These are phyloP conservation scores for Leptinotarsa texana DNA, from an alignment of 1,140 invertebrate species.

Conservation along the genomic window DNA sequence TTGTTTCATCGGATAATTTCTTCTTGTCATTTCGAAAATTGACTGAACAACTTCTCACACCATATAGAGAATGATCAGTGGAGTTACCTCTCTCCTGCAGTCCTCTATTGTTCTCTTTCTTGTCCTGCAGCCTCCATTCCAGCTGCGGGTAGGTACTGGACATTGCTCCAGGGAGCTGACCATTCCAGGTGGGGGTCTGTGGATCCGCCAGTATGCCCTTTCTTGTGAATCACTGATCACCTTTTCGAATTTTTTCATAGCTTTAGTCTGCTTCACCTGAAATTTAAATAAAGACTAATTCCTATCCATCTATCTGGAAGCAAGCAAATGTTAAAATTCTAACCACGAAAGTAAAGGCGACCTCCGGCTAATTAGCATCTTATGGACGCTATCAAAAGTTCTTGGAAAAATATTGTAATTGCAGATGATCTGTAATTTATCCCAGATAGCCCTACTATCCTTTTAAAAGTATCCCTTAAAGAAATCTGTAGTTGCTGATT, in stretches of 20 bases:
- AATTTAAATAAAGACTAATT: conserved; percentile 4
- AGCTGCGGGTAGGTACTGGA: conserved; percentile 75
- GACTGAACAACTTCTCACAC: not conserved
- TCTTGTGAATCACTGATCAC: conserved; percentile 95
- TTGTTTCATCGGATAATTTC: no score
- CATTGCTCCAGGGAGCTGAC: conserved; percentile 81
- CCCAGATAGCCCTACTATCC: no score
- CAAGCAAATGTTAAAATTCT: no score
- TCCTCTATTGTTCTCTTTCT: conserved; percentile 76
- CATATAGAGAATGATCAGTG: not conserved
- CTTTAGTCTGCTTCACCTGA: conserved; percentile 85
- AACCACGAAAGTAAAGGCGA: no score
- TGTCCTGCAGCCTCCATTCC: conserved; percentile 62
- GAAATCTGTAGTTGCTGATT: no score
- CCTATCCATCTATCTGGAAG: no score
- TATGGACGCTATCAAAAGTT: no score
- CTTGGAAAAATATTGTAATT: no score
- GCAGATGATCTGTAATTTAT: no score
- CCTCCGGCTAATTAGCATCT: no score
- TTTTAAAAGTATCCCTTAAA: no score
- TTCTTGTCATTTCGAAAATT: no score
- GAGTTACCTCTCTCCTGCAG: conserved; percentile 73
- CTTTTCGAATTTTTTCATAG: conserved; percentile 94
- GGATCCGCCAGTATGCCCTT: conserved; percentile 94
- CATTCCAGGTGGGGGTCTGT: conserved; percentile 87